A percentile compares a stretch with the other conserved stretches of the same genome.
These are phyloP conservation scores for Sminthurinus signatus DNA, from an alignment of 1,140 invertebrate genomes.

Conservation along the genomic window DNA sequence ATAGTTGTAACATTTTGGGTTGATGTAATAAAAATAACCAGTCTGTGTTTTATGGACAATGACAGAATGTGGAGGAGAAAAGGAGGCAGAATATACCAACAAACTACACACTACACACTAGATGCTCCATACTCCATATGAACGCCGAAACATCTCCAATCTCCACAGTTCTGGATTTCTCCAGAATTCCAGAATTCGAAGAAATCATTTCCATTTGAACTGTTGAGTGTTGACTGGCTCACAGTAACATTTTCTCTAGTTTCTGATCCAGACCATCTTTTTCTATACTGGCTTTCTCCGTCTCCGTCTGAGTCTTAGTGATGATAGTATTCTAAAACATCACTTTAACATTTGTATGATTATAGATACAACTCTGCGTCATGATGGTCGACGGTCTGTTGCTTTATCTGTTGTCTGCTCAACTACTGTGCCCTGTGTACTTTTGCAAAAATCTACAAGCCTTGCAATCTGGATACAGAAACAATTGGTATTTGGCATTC, in stretches of 20 bases:
- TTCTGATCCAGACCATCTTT: slow-evolving; percentile 18
- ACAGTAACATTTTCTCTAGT: slow-evolving; percentile 12
- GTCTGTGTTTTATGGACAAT: neutral
- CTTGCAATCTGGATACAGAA: no score
- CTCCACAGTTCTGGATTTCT: neutral
- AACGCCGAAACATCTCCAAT: no score
- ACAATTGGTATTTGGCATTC: no score
- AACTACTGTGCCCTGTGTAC: no score
- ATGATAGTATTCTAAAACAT: no score
- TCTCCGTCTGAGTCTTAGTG: no score
- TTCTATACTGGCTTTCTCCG: neutral
- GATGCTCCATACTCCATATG: no score
- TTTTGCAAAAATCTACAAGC: no score
- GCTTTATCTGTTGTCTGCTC: no score
- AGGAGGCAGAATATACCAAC: neutral
- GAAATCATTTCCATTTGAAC: slow-evolving; percentile 20
- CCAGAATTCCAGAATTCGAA: neutral
- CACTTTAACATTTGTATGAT: no score
- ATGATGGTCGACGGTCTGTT: no score
- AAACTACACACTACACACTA: neutral
- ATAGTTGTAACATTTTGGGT: slow-evolving; percentile 1
- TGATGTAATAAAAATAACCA: slow-evolving; percentile 13
- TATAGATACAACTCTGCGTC: no score
- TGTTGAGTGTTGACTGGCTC: slow-evolving; percentile 6
- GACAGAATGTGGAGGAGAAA: slow-evolving; percentile 1